These are phyloP conservation scores for Microctenopoma lineatum DNA, from an alignment of 2,797 vertebrate genomes.

Conservation along the genomic window DNA sequence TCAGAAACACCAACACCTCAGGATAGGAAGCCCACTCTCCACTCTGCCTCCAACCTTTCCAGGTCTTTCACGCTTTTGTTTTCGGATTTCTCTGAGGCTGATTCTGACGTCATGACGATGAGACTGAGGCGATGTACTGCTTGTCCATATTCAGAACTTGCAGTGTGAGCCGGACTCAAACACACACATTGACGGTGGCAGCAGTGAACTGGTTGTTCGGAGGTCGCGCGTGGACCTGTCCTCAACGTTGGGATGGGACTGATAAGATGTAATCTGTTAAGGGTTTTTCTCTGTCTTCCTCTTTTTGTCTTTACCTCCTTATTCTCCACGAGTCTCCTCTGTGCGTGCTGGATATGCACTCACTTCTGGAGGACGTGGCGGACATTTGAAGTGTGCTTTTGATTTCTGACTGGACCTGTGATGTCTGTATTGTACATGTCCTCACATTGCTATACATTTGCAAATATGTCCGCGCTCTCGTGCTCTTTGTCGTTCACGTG, in stretches of 20 bases:
- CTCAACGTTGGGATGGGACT: slow-evolving; percentile 22
- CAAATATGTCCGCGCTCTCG: slow-evolving; percentile 27
- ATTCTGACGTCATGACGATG: slow-evolving; percentile 34
- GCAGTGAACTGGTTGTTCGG: slow-evolving; percentile 25
- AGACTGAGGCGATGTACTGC: slow-evolving; percentile 16
- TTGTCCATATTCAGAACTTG: slow-evolving; percentile 34
- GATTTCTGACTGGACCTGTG: slow-evolving; percentile 40
- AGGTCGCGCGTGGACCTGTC: slow-evolving; percentile 38
- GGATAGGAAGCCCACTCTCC: slow-evolving; percentile 58
- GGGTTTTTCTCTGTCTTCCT: slow-evolving; percentile 53
- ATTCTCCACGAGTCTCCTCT: slow-evolving; percentile 24
- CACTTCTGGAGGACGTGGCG: slow-evolving; percentile 30
- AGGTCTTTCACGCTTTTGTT: slow-evolving; percentile 5
- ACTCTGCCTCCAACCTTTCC: slow-evolving; percentile 12
- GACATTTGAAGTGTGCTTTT: slow-evolving; percentile 29
- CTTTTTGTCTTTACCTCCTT: slow-evolving; percentile 30
- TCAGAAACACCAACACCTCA: slow-evolving; percentile 66
- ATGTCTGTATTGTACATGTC: slow-evolving; percentile 33
- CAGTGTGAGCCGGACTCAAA: slow-evolving; percentile 27
- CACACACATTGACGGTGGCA: slow-evolving; percentile 12
- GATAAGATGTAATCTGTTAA: slow-evolving; percentile 36
- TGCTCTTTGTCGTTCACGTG: slow-evolving; percentile 42
- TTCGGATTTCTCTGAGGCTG: slow-evolving; percentile 10
- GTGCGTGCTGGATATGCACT: slow-evolving; percentile 32
- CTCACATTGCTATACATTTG: slow-evolving; percentile 34